phyloP scores from a whole-genome alignment of 2,888 invertebrate genomes.

The Rhorus exstirpatorius region DNA sequence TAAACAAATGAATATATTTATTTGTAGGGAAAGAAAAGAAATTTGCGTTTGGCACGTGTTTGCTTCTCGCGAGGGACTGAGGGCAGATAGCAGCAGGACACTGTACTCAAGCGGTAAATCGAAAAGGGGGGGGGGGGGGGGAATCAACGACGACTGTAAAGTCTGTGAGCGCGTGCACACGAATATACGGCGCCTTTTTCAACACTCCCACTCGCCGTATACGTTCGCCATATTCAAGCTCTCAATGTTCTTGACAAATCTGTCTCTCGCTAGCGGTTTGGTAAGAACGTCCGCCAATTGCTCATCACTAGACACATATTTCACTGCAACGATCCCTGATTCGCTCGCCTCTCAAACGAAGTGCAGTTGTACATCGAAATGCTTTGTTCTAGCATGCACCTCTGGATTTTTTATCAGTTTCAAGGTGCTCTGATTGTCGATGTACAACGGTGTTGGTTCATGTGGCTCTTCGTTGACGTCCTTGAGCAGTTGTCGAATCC shows the following conservation, averaged over 20 bases:
- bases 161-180: no score
- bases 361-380: conserved; percentile 21
- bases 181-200: no score
- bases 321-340: background rate
- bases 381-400: conserved; percentile 22
- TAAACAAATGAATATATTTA: no score
- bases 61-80: no score
- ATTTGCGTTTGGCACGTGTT: no score
- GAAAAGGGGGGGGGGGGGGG: no score
- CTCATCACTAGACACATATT: background rate
- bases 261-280: background rate
- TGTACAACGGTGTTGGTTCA: background rate
- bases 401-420: conserved; percentile 18
- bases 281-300: background rate
- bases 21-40: no score
- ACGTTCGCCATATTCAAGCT: background rate
- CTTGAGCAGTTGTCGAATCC: background rate
- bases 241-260: background rate
- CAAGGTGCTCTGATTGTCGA: conserved; percentile 25
- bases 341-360: background rate
- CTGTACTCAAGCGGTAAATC: no score
- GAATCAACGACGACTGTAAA: no score
- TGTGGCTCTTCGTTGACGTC: background rate
- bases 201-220: conserved; percentile 58
- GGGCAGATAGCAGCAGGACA: no score